Evolutionary conservation across 2,888 invertebrate genomes (phyloP).

Genomic region (Leucoma salicis): DNA sequence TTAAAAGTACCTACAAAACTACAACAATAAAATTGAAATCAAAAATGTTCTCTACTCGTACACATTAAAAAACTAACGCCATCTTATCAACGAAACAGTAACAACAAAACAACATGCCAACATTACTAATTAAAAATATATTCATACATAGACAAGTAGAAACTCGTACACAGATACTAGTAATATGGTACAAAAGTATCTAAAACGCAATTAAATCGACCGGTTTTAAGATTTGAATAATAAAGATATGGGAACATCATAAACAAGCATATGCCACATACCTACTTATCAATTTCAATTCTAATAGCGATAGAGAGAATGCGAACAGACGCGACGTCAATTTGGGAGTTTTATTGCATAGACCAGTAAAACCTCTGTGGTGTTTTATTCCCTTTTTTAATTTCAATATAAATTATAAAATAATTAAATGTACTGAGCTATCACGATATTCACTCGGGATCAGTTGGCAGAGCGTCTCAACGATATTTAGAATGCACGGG

Average conservation of each 20-base stretch:
- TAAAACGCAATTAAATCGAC: constrained; percentile 64
- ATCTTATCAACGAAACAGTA: constrained; percentile 9
- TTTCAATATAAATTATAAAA: neutral
- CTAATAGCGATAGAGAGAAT: constrained; percentile 50
- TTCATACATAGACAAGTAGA: constrained; percentile 30
- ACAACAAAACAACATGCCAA: constrained; percentile 23
- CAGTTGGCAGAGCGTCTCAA: too few species aligned
- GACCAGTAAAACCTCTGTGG: constrained; percentile 17
- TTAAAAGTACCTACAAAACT: neutral
- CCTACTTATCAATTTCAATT: constrained; percentile 74
- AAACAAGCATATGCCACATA: constrained; percentile 77
- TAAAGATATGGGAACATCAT: constrained; percentile 69
- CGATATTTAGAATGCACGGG: too few species aligned
- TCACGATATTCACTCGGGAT: too few species aligned
- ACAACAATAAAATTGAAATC: neutral
- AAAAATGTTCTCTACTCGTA: neutral
- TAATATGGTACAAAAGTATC: constrained; percentile 40
- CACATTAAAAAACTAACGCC: constrained; percentile 2
- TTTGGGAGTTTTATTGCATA: constrained; percentile 17
- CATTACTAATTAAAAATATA: constrained; percentile 38
- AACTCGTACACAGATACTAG: constrained; percentile 11
- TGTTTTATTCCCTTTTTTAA: neutral
- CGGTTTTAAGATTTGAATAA: constrained; percentile 67
- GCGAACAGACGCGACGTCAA: constrained; percentile 1
- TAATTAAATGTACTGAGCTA: neutral